phyloP scores from a whole-genome alignment of 2,113 vertebrate species.

The Tylochromis polylepis region DNA sequence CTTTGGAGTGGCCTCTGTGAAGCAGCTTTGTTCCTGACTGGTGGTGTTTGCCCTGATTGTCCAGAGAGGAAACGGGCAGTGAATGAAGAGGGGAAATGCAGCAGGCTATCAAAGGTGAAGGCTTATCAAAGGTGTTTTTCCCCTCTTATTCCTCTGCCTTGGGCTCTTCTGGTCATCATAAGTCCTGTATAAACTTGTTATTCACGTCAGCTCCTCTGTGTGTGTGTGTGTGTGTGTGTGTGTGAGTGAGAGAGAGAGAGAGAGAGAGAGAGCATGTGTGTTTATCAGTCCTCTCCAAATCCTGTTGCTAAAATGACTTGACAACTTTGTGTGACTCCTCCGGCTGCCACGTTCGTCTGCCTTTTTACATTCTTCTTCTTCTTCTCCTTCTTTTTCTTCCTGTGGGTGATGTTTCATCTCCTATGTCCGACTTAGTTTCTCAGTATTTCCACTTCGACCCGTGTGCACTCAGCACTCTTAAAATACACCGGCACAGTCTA shows the following conservation, averaged over 20 bases:
- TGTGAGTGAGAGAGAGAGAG: neutral
- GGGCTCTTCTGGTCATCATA: neutral
- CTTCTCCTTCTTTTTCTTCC: neutral
- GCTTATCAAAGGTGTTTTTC: neutral
- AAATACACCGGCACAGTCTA: neutral
- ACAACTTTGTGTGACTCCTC: constrained; percentile 16
- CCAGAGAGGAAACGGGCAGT: neutral
- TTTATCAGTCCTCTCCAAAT: neutral
- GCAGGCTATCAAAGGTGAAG: neutral
- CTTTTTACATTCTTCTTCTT: neutral
- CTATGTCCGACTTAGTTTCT: neutral
- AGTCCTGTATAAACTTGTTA: neutral
- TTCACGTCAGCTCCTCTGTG: neutral
- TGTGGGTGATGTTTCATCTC: neutral
- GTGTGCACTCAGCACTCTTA: neutral
- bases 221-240: neutral
- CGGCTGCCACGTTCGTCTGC: neutral
- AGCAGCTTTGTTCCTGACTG: neutral
- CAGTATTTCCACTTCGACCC: constrained; percentile 4
- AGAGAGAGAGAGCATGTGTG: neutral
- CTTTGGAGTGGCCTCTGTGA: neutral
- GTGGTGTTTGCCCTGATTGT: neutral
- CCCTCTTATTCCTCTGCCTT: neutral
- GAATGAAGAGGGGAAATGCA: constrained; percentile 2
- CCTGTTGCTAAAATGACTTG: neutral